Evolutionary conservation across 2,888 invertebrate species (phyloP), one percentile per base, ranked within the genome.

Genomic region (Eilema griseolum): DNA sequence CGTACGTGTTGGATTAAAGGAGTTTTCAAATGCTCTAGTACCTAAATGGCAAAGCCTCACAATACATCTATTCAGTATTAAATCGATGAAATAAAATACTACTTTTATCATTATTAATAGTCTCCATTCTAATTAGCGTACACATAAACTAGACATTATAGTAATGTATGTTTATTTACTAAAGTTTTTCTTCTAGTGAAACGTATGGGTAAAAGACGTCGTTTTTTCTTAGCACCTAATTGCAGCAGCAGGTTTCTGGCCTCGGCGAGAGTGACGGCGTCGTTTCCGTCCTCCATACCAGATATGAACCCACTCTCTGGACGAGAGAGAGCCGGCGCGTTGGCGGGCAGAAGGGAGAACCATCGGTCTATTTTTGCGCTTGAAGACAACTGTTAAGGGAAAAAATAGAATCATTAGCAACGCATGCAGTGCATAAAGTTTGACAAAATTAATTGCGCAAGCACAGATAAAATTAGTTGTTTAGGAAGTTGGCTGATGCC

Each of bases 261-360:
- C 86, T 97, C 97, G 61, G 97, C 95, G 72, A 97, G 96, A 14
- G 96, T 96, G 14, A 90, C 96, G 68, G 95, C 96, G 86, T 96
- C 97, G 70, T 90, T 90, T 75, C 84, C 83, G 61, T 93, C 94
- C 71, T 96, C 96, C 70, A 96, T 96, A 33, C 97, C 97, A 28
- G 97, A 97, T 52, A 97, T 96, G 90, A 97, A 98, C 16, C 97
- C 97, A 87, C 97, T 97, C 89, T 97, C 97, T 0, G 97, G 97
- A 14, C 97, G 95, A 14, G 97, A 97, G 71, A 97, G 93, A 23
- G 97, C 96, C 24, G 96, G 91, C 16, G 96, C 95, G 57, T 87
- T 86, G 31, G 89, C 82, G 26, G 96, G 96, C 80, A 97, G 93
- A 78, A 97, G 96, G 76, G 97, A 97, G 89, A 98, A 98, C 98